Conservation (phyloP, 2,113 vertebrate genomes). For the Recurvirostra avosetta region DNA sequence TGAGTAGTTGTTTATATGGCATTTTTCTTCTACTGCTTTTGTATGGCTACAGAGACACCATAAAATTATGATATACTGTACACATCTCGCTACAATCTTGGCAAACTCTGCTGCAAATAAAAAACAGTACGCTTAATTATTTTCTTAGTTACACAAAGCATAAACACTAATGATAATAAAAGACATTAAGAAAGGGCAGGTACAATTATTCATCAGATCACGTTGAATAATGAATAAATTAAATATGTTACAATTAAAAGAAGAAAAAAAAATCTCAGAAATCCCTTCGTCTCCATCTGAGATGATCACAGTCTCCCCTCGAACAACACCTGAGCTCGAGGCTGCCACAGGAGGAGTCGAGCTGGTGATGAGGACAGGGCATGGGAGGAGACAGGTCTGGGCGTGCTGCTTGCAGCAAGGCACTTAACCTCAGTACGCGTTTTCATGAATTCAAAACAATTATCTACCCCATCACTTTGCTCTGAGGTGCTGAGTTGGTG, state of each 20-base stretch:
- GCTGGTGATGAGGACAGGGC: no score
- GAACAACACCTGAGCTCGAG: no score
- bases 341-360: no score
- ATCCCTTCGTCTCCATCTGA: neutral
- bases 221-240: neutral
- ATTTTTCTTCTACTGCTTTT: slow-evolving; percentile 66
- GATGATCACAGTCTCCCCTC: neutral
- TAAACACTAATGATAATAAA: slow-evolving; percentile 67
- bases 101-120: slow-evolving; percentile 57
- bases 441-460: no score
- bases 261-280: neutral
- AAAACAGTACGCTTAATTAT: slow-evolving; percentile 59
- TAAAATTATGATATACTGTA: slow-evolving; percentile 74
- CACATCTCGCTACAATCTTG: slow-evolving; percentile 31
- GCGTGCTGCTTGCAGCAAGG: no score
- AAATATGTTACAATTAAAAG: neutral
- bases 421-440: no score
- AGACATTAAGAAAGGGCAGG: slow-evolving; percentile 41
- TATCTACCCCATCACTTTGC: no score
- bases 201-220: neutral
- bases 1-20: slow-evolving; percentile 68
- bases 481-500: no score
- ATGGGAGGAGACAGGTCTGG: no score
- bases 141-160: slow-evolving; percentile 68
- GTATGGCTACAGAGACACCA: slow-evolving; percentile 49